Percentiles rank a stretch among this genome's conserved stretches.
Conservation (phyloP, 2,113 vertebrate species). For the Fukomys damarensis region DNA sequence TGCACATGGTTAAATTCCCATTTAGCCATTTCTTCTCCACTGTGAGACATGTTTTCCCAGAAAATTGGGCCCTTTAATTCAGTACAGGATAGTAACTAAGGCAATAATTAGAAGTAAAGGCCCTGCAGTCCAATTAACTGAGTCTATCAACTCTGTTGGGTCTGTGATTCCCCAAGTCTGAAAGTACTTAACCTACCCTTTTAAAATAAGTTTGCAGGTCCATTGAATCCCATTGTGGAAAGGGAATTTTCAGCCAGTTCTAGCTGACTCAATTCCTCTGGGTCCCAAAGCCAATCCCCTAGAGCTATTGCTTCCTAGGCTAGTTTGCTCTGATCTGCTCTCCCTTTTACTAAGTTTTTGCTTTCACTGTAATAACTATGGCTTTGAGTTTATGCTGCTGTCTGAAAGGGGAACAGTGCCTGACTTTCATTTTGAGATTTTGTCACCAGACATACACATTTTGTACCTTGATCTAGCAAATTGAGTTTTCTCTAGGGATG, state of each 20-base stretch:
- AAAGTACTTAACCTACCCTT: not conserved
- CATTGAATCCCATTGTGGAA: not conserved
- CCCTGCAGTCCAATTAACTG: not conserved
- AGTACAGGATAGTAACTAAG: not conserved
- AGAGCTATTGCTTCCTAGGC: not conserved
- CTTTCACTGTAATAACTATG: not conserved
- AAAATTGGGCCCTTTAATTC: not conserved
- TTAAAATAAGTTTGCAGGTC: not conserved
- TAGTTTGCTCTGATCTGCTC: not conserved
- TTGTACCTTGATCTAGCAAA: not conserved
- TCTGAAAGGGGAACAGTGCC: no score
- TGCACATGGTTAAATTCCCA: not conserved
- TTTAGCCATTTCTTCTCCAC: not conserved
- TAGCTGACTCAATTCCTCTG: not conserved
- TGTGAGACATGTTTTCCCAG: not conserved
- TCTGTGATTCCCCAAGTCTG: not conserved
- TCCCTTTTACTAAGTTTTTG: not conserved
- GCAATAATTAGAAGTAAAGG: not conserved
- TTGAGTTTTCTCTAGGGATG: not conserved
- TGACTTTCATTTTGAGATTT: not conserved
- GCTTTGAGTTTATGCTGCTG: no score
- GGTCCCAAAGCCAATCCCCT: not conserved
- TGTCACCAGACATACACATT: not conserved
- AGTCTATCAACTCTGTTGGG: not conserved
- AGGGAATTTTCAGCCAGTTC: not conserved